Base-by-base conservation (phyloP, 2,113 vertebrate species). In the Tragelaphus imberbis region DNA sequence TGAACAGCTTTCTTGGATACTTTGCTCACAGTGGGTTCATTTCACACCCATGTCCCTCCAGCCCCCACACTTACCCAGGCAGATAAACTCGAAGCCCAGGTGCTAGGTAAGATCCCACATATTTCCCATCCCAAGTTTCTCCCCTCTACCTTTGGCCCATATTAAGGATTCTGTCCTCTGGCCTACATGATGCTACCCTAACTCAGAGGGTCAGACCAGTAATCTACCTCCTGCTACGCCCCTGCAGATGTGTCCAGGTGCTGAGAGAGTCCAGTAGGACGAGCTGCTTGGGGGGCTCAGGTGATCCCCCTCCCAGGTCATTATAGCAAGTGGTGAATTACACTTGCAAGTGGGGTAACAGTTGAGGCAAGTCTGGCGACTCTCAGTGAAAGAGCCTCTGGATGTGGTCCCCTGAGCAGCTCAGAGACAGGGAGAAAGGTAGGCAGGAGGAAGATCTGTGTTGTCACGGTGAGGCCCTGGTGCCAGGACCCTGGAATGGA, bases 161-260 rank as follows among this genome's bases (percentile, higher is more conserved):
- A 44, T 81, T 88, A 33, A 86, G 33, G 49, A 53, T 49, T 84
- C 51, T 71, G 56, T 17, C 44, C 10, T 80, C n/a, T 91, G 51
- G 10, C 71, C 6, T 23, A 82, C 23, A 80, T 0, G 33, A 7
- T 2, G 7, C 44, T 25, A n/a, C 5, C 2, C 23, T 27, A 33
- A 55, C 8, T 27, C 47, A 92, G 81, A 82, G 61, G 47, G 25
- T 36, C 82, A 80, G 36, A 40, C 14, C 61, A 80, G 58, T 16
- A 25, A 33, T 51, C 5, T 8, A 19, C 16, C 44, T 51, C 47
- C 51, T 51, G 11, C 5, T 7, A 44, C 0, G 0, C 23, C 5
- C 19, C 49, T 80, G 58, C 28, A 4, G 17, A 14, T 58, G 4
- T 49, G 49, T 56, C 33, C 7, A 16, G 44, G 5, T 92, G 36